phyloP scores from a whole-genome alignment of 2,113 vertebrate species.

The Ceratotherium simum region DNA sequence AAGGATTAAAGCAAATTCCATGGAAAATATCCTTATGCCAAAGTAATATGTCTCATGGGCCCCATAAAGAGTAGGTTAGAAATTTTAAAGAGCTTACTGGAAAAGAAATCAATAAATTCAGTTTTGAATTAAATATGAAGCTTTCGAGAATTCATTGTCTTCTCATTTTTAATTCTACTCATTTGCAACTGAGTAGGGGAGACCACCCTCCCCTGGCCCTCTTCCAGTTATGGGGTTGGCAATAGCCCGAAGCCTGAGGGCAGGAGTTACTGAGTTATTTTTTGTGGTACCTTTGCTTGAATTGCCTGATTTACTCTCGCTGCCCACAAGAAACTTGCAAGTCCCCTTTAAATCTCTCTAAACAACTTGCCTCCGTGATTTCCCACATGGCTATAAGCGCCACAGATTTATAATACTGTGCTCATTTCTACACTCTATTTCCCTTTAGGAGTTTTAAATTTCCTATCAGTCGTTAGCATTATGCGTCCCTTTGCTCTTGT shows the following conservation, averaged over 20 bases:
- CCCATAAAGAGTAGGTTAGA: neutral
- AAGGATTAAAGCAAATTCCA: neutral
- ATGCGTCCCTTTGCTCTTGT: neutral
- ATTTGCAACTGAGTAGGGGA: neutral
- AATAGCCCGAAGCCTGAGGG: neutral
- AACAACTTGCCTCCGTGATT: neutral
- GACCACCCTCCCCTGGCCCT: neutral
- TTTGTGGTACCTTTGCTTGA: neutral
- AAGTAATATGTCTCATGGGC: neutral
- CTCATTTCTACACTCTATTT: neutral
- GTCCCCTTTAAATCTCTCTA: slow-evolving; percentile 16
- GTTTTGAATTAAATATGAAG: slow-evolving; percentile 59
- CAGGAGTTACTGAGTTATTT: neutral
- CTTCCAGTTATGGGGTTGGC: fast-evolving
- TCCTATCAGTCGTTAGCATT: neutral
- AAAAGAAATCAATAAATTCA: neutral
- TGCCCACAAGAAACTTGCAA: neutral
- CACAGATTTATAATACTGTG: neutral
- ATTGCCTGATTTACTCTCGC: neutral
- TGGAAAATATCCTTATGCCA: neutral
- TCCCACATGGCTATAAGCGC: neutral
- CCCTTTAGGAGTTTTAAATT: slow-evolving; percentile 37
- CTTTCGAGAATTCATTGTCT: neutral
- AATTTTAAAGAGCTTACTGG: slow-evolving; percentile 1
- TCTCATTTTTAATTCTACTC: neutral